Evolutionary conservation across 1,140 invertebrate species (phyloP).

Genomic region (Micrasema longulum): DNA sequence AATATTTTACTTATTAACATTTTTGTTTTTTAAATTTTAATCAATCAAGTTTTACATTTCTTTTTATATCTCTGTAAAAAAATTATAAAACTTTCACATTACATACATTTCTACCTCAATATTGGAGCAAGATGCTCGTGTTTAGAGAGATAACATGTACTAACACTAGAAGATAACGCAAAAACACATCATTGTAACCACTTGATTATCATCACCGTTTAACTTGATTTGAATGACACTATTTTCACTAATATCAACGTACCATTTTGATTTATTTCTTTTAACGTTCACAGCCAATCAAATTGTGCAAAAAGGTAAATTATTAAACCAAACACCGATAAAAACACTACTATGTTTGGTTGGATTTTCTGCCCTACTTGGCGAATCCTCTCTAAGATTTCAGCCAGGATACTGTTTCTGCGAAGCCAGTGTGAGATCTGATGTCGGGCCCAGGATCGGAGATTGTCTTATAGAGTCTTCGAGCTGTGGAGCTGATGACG

Average conservation of each 20-base stretch:
- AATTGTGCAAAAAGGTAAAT: constrained; percentile 54
- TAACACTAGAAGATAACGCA: no score
- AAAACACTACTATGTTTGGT: constrained; percentile 37
- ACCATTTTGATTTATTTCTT: constrained; percentile 32
- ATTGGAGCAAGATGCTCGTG: no score
- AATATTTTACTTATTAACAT: no score
- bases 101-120: no score
- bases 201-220: no score
- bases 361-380: constrained; percentile 45
- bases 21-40: no score
- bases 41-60: no score
- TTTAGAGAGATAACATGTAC: no score
- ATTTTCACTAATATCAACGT: constrained; percentile 22
- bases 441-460: constrained; percentile 6
- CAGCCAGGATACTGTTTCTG: constrained; percentile 44
- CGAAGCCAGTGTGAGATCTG: constrained; percentile 28
- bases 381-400: constrained; percentile 44
- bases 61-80: no score
- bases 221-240: no score
- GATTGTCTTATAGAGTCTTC: constrained; percentile 41
- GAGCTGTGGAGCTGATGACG: constrained; percentile 1
- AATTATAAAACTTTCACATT: no score
- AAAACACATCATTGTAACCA: no score
- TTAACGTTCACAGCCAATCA: constrained; percentile 34
- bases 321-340: constrained; percentile 43